A percentile compares a stretch with the other conserved stretches of the same genome.
Evolutionary conservation across 64 coral and sea anemone genomes (phyloP).

Genomic region (Cladopsammia gracilis): DNA sequence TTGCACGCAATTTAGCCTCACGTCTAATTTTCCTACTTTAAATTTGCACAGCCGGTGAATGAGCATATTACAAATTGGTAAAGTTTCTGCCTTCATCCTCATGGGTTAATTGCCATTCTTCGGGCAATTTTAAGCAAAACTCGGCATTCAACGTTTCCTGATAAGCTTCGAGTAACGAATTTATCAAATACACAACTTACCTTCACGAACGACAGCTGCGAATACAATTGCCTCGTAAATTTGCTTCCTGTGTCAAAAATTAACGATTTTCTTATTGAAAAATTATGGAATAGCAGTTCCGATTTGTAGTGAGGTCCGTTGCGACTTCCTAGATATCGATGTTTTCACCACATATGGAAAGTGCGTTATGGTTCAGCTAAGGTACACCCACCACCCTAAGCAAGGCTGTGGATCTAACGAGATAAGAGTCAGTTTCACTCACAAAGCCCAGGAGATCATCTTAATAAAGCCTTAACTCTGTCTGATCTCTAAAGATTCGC

Average conservation of each 20-base stretch:
- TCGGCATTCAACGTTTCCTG: too few species aligned
- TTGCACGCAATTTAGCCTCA: constrained; percentile 1
- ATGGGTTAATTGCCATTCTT: background rate
- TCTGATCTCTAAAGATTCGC: constrained; percentile 26
- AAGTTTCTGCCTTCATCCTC: background rate
- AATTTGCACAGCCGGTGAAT: too few species aligned
- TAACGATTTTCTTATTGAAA: background rate
- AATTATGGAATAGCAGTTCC: background rate
- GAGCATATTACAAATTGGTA: background rate
- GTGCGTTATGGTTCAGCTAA: background rate
- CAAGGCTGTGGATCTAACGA: background rate
- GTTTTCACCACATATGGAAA: background rate
- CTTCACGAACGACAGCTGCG: constrained; percentile 13
- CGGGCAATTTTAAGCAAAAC: too few species aligned
- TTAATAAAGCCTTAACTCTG: constrained; percentile 11
- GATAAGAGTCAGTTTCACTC: background rate
- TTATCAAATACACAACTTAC: background rate
- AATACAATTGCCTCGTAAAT: background rate
- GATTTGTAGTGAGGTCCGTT: background rate
- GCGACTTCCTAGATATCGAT: background rate
- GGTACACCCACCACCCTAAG: background rate
- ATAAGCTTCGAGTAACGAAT: background rate
- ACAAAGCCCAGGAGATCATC: background rate
- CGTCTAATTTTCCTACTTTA: background rate
- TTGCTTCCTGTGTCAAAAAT: background rate